These are phyloP conservation scores for Ylistrum balloti DNA, from an alignment of 1,140 invertebrate genomes.

Conservation along the genomic window DNA sequence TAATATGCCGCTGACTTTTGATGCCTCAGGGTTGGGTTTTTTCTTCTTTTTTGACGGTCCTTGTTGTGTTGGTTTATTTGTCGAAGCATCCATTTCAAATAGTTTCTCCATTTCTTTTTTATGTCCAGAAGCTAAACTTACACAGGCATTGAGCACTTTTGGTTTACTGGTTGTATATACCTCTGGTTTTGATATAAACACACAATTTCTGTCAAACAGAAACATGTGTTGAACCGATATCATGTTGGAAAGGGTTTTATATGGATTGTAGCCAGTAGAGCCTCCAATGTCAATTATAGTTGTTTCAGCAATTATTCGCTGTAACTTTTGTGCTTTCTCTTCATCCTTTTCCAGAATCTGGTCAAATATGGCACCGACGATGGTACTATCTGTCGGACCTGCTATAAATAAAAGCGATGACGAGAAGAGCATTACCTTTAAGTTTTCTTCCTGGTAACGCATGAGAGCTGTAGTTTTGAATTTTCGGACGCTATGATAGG, in stretches of 20 bases:
- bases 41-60: too few species aligned
- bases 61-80: too few species aligned
- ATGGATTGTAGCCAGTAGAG: background rate
- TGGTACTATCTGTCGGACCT: too few species aligned
- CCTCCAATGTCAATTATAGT: background rate
- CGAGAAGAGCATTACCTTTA: too few species aligned
- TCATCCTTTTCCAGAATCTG: background rate
- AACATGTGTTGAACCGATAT: background rate
- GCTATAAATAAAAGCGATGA: too few species aligned
- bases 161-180: background rate
- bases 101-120: background rate
- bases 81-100: background rate
- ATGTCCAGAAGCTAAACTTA: background rate
- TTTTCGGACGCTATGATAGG: background rate
- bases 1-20: too few species aligned
- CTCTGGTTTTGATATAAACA: background rate
- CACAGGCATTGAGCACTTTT: background rate
- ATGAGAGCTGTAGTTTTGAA: background rate
- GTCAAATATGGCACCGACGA: conserved; percentile 46
- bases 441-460: background rate
- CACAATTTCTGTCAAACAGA: background rate
- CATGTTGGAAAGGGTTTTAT: too few species aligned
- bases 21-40: too few species aligned
- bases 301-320: background rate
- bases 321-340: background rate